Base-by-base conservation (phyloP, 2,113 vertebrate genomes). In the Tetrax tetrax region DNA sequence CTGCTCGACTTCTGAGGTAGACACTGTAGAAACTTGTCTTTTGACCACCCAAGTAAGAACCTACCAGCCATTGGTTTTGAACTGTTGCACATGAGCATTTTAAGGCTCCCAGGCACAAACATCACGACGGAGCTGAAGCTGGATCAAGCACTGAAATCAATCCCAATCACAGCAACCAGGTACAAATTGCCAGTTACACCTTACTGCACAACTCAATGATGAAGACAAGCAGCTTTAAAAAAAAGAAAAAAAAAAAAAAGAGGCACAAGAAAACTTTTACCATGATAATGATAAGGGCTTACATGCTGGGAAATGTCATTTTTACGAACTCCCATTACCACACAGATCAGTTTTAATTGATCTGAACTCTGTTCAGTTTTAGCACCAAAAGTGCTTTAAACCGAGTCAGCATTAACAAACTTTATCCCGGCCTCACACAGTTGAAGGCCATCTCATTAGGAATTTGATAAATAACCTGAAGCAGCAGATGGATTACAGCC, bases 391-490 rank as follows among this genome's bases (percentile, higher is more conserved):
- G 11, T 68, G 31, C 70, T 78, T 88, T 82, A 77, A 77, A 82
- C 15, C 5, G 6, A 88, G 60, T 24, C 31, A 29, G 47, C 7
- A 19, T 63, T 87, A 60, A 70, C 70, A 87, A 87, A 69, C n/a
- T 93, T 95, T 89, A 64, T 80, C n/a, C 43, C 68, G 50, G 50
- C 23, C 69, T 83, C 89, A 92, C 89, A 85, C 10, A 83, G 60
- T 68, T 83, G 66, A 89, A 83, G 59, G 74, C n/a, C 9, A 2
- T n/a, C 63, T 87, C 61, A 77, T 81, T 76, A 94, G 48, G 41
- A 95, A 90, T 81, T 61, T 92, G 71, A 87, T 53, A 90, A 96
- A 89, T 70, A 93, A 95, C 37, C 31, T 61, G 65, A 83, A 93
- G 82, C 84, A 95, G 53, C 45, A 90, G 60, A 65, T 31, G 93